phyloP scores from a whole-genome alignment of 2,888 invertebrate species.

The Oxyscelio sp. region DNA sequence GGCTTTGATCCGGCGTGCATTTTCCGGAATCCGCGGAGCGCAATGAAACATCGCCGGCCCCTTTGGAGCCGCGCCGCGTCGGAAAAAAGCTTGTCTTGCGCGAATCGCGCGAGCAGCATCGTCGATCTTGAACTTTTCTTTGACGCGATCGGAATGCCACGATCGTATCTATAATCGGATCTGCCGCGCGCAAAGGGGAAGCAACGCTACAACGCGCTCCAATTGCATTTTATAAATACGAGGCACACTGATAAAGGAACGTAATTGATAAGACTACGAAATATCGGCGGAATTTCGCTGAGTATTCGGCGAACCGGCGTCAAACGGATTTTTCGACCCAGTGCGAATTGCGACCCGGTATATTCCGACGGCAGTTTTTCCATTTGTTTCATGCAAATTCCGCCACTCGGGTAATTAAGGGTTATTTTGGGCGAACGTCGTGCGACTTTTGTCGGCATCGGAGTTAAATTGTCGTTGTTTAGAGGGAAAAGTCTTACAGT shows the following conservation, averaged over 20 bases:
- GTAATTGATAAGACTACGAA: slow-evolving; percentile 59
- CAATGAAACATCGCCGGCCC: slow-evolving; percentile 25
- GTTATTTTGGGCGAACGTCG: too few relatives aligned
- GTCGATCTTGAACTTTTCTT: slow-evolving; percentile 55
- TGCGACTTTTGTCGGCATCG: too few relatives aligned
- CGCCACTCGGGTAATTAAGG: not conserved
- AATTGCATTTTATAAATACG: slow-evolving; percentile 62
- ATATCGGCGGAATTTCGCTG: slow-evolving; percentile 35
- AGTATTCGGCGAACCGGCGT: slow-evolving; percentile 17
- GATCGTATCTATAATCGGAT: slow-evolving; percentile 65
- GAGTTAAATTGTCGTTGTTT: too few relatives aligned
- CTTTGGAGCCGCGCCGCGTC: slow-evolving; percentile 14
- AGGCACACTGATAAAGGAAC: slow-evolving; percentile 53
- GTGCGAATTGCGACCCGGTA: not conserved
- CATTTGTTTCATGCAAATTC: slow-evolving; percentile 13
- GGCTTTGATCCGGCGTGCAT: slow-evolving; percentile 29
- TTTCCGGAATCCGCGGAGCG: slow-evolving; percentile 27
- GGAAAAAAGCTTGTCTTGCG: slow-evolving; percentile 16
- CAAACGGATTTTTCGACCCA: slow-evolving; percentile 32
- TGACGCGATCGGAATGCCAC: slow-evolving; percentile 52
- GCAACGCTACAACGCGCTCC: slow-evolving; percentile 38
- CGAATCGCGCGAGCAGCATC: slow-evolving; percentile 22
- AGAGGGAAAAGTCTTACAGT: too few relatives aligned
- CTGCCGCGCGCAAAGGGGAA: slow-evolving; percentile 26
- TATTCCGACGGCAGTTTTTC: not conserved